These are phyloP conservation scores for Latrodectus hesperus DNA, from an alignment of 2,888 invertebrate species.

Conservation along the genomic window DNA sequence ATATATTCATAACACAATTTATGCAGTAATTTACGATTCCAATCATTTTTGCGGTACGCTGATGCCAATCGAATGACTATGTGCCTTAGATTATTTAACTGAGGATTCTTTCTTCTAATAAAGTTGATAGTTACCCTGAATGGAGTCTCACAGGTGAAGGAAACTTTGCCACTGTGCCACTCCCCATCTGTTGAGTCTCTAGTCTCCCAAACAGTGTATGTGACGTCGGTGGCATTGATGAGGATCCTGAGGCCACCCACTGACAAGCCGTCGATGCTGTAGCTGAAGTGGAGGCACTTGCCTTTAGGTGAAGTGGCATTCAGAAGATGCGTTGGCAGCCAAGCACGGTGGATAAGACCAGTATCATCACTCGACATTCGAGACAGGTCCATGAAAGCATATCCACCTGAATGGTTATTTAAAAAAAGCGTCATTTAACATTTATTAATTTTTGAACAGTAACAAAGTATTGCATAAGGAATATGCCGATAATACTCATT, in stretches of 20 bases:
- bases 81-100: too few relatives aligned
- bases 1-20: too few relatives aligned
- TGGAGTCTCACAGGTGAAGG: slow-evolving; percentile 65
- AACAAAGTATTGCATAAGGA: too few relatives aligned
- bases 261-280: slow-evolving; percentile 53
- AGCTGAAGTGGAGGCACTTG: slow-evolving; percentile 64
- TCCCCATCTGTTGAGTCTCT: slow-evolving; percentile 68
- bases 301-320: slow-evolving; percentile 57
- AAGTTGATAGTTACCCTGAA: slow-evolving; percentile 55
- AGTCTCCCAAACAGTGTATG: slow-evolving; percentile 66
- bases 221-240: slow-evolving; percentile 63
- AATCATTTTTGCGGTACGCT: too few relatives aligned
- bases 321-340: slow-evolving; percentile 46
- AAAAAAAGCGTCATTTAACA: too few relatives aligned
- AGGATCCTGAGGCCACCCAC: slow-evolving; percentile 55
- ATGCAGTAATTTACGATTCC: too few relatives aligned
- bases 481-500: too few relatives aligned
- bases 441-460: too few relatives aligned
- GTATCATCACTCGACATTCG: slow-evolving; percentile 57
- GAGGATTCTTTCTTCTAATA: too few relatives aligned
- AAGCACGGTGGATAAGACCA: slow-evolving; percentile 47
- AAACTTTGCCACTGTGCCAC: slow-evolving; percentile 69
- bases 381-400: slow-evolving; percentile 73
- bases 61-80: too few relatives aligned
- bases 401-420: slow-evolving; percentile 72